Evolutionary conservation across 2,797 vertebrate species (phyloP).

Genomic region (Ctenosaura bakeri): DNA sequence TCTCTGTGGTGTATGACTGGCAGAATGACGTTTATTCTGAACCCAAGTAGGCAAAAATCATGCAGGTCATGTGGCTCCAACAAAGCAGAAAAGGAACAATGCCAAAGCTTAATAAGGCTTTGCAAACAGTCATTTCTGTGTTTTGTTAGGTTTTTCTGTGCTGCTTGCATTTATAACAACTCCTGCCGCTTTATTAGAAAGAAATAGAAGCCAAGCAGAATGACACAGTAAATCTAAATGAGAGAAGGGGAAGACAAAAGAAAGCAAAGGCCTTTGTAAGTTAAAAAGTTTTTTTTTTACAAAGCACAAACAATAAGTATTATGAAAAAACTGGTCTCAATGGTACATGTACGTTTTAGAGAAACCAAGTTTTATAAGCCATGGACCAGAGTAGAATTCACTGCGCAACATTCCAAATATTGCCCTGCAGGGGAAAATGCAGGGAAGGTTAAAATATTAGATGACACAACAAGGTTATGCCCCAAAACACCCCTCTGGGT

Average conservation of each 20-base stretch:
- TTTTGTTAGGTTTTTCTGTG: constrained; percentile 67
- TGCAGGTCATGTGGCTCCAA: constrained; percentile 57
- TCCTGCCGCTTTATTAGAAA: constrained; percentile 54
- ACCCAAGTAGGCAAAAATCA: constrained; percentile 24
- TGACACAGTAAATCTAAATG: constrained; percentile 24
- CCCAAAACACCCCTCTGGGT: no score
- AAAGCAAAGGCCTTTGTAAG: background rate
- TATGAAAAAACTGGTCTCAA: constrained; percentile 38
- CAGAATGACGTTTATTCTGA: constrained; percentile 55
- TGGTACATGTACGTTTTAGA: constrained; percentile 30
- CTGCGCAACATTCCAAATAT: background rate
- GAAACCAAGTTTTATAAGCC: background rate
- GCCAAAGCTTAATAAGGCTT: constrained; percentile 74
- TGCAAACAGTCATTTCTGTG: constrained; percentile 72
- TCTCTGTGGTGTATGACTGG: background rate
- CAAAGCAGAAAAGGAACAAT: constrained; percentile 68
- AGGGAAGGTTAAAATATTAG: background rate
- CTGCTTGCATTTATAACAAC: constrained; percentile 64
- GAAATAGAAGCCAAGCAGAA: constrained; percentile 46
- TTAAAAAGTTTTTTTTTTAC: background rate
- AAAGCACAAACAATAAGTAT: constrained; percentile 40
- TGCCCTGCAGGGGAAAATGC: background rate
- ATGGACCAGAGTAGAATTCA: background rate
- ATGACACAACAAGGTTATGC: no score
- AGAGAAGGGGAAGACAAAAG: background rate